Conservation (phyloP, 2,888 invertebrate genomes). For the Automeris io region DNA sequence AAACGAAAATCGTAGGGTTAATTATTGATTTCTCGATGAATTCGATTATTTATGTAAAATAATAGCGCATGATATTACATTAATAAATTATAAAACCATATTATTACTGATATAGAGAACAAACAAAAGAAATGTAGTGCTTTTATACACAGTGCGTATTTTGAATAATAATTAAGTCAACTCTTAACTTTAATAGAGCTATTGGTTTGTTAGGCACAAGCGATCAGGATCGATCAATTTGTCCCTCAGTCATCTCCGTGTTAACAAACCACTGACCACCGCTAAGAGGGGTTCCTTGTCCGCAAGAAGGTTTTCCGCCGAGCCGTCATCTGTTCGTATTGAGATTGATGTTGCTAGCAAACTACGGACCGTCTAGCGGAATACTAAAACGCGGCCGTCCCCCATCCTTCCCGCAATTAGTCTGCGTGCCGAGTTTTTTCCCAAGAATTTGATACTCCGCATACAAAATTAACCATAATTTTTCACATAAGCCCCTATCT, state of each 20-base stretch:
- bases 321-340: constrained; percentile 68
- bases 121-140: no score
- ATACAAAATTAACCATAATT: constrained; percentile 69
- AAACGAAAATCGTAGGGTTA: no score
- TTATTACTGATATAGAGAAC: no score
- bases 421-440: constrained; percentile 55
- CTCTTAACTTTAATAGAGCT: background rate
- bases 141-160: background rate
- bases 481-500: constrained; percentile 31
- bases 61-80: no score
- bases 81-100: no score
- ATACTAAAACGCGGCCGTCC: constrained; percentile 60
- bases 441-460: constrained; percentile 55
- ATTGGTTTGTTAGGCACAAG: constrained; percentile 10
- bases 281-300: constrained; percentile 72
- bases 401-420: constrained; percentile 71
- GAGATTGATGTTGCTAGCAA: constrained; percentile 70
- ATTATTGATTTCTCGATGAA: no score
- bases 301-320: constrained; percentile 53
- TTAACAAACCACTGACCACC: constrained; percentile 11
- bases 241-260: constrained; percentile 17
- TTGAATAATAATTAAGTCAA: no score
- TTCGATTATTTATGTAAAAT: no score
- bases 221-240: constrained; percentile 58
- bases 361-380: constrained; percentile 47